Evolutionary conservation across 2,113 vertebrate genomes (phyloP).

Genomic region (Corythornis madagascariensis): DNA sequence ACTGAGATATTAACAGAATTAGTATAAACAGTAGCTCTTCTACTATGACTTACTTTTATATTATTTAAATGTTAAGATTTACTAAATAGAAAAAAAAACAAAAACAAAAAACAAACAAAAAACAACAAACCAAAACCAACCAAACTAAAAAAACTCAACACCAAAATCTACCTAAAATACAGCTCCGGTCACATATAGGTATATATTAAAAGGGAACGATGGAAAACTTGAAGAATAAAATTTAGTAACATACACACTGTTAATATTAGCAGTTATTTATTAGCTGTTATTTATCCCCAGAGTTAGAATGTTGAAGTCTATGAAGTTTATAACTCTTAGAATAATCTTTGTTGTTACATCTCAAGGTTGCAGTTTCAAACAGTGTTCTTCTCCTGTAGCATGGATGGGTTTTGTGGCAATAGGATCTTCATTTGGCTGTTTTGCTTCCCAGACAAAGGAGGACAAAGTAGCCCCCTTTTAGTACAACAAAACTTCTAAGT

Average conservation of each 20-base stretch:
- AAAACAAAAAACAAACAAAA: background rate
- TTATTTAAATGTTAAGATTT: background rate
- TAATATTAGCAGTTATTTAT: background rate
- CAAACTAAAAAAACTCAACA: background rate
- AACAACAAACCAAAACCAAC: too few relatives aligned
- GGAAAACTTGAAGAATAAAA: background rate
- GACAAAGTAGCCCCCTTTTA: background rate
- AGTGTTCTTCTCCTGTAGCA: background rate
- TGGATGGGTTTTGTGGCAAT: background rate
- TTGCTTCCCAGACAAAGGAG: background rate
- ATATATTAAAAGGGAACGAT: background rate
- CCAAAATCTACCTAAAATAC: background rate
- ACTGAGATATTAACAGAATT: background rate
- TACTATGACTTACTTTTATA: background rate
- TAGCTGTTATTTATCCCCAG: background rate
- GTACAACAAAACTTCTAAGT: background rate
- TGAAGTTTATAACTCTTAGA: background rate
- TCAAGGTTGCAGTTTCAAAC: background rate
- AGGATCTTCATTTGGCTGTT: rapidly evolving
- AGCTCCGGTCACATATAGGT: background rate
- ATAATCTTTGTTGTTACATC: background rate
- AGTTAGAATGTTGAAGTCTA: background rate
- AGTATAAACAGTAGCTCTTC: background rate
- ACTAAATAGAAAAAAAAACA: background rate
- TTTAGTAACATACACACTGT: background rate